Base-by-base conservation (phyloP, 1,140 invertebrate genomes). In the Papilio dardanus region DNA sequence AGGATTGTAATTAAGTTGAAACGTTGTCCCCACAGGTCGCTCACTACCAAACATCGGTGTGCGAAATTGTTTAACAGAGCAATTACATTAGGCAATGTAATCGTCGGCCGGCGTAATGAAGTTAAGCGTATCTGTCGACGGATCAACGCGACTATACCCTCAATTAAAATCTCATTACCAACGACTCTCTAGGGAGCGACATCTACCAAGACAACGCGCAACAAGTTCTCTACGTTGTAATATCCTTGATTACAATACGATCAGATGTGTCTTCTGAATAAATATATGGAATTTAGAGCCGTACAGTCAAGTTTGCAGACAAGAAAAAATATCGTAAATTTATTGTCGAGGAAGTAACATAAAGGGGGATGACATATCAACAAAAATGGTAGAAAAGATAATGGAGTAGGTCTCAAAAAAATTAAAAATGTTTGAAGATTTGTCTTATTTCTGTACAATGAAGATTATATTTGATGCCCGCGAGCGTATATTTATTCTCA, bases 101-200 rank as follows among this genome's bases (percentile, higher is more conserved):
- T 89, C 83, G 84, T 74, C 81, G 79, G 74, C 73, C 81, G 77
- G 77, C 78, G 76, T 91, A 90, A 90, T 90, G 84, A 89, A 91
- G 88, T 92, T 91, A 91, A 88, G 82, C 74, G 86, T 85, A 87
- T 86, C 88, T 81, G 81, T 77, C 78, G 83, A 78, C 83, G 83
- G 87, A 86, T 90, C 85, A 84, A 77, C 78, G 82, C 77, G 80
- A 76, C 80, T 75, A 82, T 83, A 81, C 80, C 86, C 88, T 89
- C 91, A 92, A 92, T 92, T 92, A 92, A 92, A 92, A 85, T 89
- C 89, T 88, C 91, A 90, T 92, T 90, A 92, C 76, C 83, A 74
- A 76, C 73, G 80, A 83, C 84, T 79, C 67, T 71, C 42, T 2
- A 10, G 69, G 69, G 69, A 69, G n/a, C n/a, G 19, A 8, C 35